Evolutionary conservation across 2,888 invertebrate genomes (phyloP).

Genomic region (Hanleya hanleyi): DNA sequence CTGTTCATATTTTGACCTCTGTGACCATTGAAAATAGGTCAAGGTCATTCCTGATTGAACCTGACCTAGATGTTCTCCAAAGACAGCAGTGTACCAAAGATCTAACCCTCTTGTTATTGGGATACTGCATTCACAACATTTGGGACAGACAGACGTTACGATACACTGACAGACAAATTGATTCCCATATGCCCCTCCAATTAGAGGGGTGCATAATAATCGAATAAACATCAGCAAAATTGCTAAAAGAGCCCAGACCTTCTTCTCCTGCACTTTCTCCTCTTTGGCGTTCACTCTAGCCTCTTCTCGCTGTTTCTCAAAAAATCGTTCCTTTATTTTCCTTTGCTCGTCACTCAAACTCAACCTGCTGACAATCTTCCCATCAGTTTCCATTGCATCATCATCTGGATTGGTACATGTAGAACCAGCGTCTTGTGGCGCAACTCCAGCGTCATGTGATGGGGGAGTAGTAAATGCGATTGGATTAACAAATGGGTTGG

Average conservation of each 20-base stretch:
- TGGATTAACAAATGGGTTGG: slow-evolving; percentile 46
- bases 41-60: no score
- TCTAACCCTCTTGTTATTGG: no score
- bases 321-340: slow-evolving; percentile 56
- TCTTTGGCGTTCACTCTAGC: slow-evolving; percentile 49
- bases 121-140: no score
- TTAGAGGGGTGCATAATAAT: no score
- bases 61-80: no score
- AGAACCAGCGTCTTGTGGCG: slow-evolving; percentile 23
- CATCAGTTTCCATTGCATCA: slow-evolving; percentile 43
- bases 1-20: no score
- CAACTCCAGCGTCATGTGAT: neutral
- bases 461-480: neutral
- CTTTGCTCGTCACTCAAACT: slow-evolving; percentile 61
- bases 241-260: slow-evolving; percentile 33
- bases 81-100: no score
- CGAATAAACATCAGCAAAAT: neutral
- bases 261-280: slow-evolving; percentile 54
- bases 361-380: slow-evolving; percentile 54
- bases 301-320: slow-evolving; percentile 58
- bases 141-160: no score
- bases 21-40: no score
- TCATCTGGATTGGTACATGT: slow-evolving; percentile 16
- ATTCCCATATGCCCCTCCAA: no score
- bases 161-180: no score